Base-by-base conservation (phyloP, 2,888 invertebrate genomes). In the Lacanobia wlatinum region DNA sequence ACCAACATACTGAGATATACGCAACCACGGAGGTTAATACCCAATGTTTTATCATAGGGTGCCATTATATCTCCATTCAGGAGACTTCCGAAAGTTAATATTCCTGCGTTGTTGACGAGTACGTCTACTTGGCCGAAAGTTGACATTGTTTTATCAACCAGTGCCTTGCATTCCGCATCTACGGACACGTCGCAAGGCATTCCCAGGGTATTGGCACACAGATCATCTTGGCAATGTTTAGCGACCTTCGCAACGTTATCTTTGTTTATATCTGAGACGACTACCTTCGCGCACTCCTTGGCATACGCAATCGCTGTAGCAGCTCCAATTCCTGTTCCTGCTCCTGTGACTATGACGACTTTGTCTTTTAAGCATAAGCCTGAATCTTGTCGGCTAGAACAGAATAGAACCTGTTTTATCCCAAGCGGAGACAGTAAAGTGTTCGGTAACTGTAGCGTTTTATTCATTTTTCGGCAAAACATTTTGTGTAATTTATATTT, bases 261-360 rank as follows among this genome's bases (percentile, higher is more conserved):
- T 73, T 87, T 76, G 60, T 89, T 89, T 18, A 69, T 16, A 43
- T 88, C 92, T 8, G 89, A 87, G 2, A 91, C 83, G 1, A 85
- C 88, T 1, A 92, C 87, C 8, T 84, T 67, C 0, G 91, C 89
- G 0, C 87, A 86, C 82, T 90, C 87, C 73, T 86, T 89, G 16
- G 88, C 84, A 58, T 90, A 90, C 5, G 71, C 64, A 7, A 80
- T 70, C 0, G 89, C 89, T 14, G 88, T 78, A 1, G 80, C 83
- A 14, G 90, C 91, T 6, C 90, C 90, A 7, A 91, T 91, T 1
- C 91, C 91, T 2, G 88, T 84, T 59, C 90, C 89, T 1, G 87
- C 87, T 1, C 92, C 91, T 12, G 90, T 90, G 0, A 91, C 71
- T 2, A 91, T 12, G 0, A 87, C 90, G 0, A 90, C 87, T 89